Evolutionary conservation across 2,797 vertebrate species (phyloP), one percentile per base, ranked within the genome.

Genomic region (Brachymystax lenok): DNA sequence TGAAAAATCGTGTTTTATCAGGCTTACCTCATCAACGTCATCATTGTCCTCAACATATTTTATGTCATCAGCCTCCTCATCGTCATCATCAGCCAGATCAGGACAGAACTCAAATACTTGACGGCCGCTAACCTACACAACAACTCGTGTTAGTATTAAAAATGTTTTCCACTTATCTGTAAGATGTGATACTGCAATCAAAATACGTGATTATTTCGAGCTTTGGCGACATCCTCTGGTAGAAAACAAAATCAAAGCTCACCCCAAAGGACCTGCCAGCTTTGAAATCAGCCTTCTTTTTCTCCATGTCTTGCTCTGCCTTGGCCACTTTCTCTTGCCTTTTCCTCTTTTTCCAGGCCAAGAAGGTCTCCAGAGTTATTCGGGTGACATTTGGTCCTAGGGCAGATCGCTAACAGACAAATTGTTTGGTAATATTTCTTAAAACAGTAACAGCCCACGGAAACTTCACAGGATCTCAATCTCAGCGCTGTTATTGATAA

Each of bases 261-360:
- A 99, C 98, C 92, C 96, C 96, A 52, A 98, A 74, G 0, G 98
- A 96, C 86, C 96, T 96, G 73, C 98, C 98, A 10, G 98, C 97
- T 90, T 98, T 99, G 72, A 98, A 99, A 83, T 99, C 98, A 0
- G 98, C 98, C 92, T 97, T 99, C 82, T 98, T 97, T 89, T 95
- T 97, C 92, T 99, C 98, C 96, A 98, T 94, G 85, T 99, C 97
- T 89, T 97, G 94, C n/a, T 93, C 94, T 16, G 94, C 94, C 88
- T 94, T 98, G 75, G 94, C 92, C 17, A 97, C 95, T 91, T 97
- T 98, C 83, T 99, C 98, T 95, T 98, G 96, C 95, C 97, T 94
- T 94, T 99, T 99, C 89, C 96, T 96, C 93, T 96, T 99, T 88
- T 99, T 99, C 98, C 98, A 99, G 1, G 96, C 95, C 89, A 99